Evolutionary conservation across 2,888 invertebrate genomes (phyloP).

Genomic region (Trisateles emortualis): DNA sequence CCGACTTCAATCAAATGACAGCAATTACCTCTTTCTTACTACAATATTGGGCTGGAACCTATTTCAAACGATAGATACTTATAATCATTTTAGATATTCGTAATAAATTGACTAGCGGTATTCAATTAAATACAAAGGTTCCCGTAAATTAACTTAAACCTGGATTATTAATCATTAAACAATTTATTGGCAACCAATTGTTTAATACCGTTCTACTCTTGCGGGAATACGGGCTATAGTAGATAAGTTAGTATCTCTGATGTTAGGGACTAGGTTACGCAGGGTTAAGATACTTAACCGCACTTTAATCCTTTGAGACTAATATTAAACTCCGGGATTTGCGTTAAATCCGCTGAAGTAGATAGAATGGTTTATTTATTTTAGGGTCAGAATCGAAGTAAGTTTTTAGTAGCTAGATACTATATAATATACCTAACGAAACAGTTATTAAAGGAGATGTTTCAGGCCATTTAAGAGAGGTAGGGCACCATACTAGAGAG

Average conservation of each 20-base stretch:
- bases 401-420: background rate
- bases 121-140: background rate
- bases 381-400: background rate
- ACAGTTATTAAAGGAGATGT: too few relatives aligned
- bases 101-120: background rate
- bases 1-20: too few relatives aligned
- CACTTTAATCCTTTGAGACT: constrained; percentile 36
- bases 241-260: background rate
- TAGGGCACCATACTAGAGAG: too few relatives aligned
- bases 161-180: background rate
- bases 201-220: background rate
- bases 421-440: too few relatives aligned
- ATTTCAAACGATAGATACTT: too few relatives aligned
- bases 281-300: constrained; percentile 17
- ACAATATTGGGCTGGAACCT: too few relatives aligned
- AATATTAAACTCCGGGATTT: constrained; percentile 34
- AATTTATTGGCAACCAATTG: background rate
- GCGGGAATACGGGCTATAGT: background rate
- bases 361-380: background rate
- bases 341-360: constrained; percentile 8
- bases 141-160: background rate
- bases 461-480: too few relatives aligned
- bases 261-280: background rate
- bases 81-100: too few relatives aligned
- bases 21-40: too few relatives aligned